Evolutionary conservation across 2,888 invertebrate genomes (phyloP).

Genomic region (Polydrusus cervinus): DNA sequence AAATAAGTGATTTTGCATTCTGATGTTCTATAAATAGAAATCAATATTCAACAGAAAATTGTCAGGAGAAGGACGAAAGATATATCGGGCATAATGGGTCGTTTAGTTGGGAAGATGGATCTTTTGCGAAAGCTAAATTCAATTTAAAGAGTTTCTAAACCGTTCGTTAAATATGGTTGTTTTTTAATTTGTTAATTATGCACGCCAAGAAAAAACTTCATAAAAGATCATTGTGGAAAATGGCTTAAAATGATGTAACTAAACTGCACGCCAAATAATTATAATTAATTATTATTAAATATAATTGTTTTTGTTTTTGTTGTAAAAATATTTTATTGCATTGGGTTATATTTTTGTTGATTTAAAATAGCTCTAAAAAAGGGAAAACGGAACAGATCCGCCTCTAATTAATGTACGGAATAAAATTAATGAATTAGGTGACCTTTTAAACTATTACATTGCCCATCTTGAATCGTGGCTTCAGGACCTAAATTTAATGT

Average conservation of each 20-base stretch:
- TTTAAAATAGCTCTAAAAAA: no score
- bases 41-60: constrained; percentile 6
- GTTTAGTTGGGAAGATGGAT: background rate
- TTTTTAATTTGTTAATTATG: background rate
- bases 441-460: constrained; percentile 14
- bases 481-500: constrained; percentile 38
- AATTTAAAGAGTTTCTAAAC: background rate
- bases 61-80: background rate
- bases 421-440: no score
- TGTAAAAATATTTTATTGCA: no score
- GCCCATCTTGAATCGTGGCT: constrained; percentile 21
- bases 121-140: background rate
- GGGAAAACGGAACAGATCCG: no score
- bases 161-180: background rate
- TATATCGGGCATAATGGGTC: background rate
- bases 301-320: no score
- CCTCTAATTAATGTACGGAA: no score
- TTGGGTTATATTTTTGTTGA: no score
- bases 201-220: no score
- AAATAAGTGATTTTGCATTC: background rate
- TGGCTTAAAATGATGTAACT: no score
- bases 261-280: no score
- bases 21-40: constrained; percentile 9
- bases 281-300: no score
- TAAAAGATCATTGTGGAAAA: no score